Evolutionary conservation across 2,888 invertebrate species (phyloP), one percentile per base, ranked within the genome.

Genomic region (Drosophila macrospina): DNA sequence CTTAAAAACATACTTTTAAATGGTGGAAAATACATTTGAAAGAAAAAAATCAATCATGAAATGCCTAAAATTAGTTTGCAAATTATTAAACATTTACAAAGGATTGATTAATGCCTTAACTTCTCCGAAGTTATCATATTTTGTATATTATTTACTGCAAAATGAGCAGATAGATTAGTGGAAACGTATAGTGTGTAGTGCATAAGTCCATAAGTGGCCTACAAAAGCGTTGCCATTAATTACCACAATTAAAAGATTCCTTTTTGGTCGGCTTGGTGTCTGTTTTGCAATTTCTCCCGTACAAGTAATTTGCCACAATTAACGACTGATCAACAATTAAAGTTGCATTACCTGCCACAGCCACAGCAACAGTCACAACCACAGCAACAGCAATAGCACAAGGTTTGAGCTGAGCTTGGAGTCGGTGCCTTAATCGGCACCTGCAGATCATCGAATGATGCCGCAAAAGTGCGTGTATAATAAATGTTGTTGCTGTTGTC

Each of bases 301-400:
- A 6, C 62, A 47, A 62, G 62, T 80, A 86, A 85, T 85, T 85
- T 87, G 87, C 87, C 71, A 80, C 85, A 85, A 85, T 85, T 85
- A 85, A 86, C 85, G 87, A 78, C 80, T 80, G 85, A 85, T 87
- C 85, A 75, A 64, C 87, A 85, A 85, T 85, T 85, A 85, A 85
- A 85, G 71, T 78, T 85, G 82, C 85, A 85, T 85, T 87, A 85
- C 65, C 71, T 50, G 62, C 44, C 64, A 63, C 74, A 66, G 73
- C 39, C 15, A 5, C 52, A 54, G 24, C n/a, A 20, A 7, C 26
- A 39, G 50, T 26, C 8, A 15, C n/a, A 62, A 30, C 1, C 24
- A 4, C 20, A 11, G 20, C n/a, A n/a, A n/a, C n/a, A n/a, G n/a
- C 28, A 5, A 7, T 26, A 7, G 26, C 16, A 26, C 10, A 26